Evolutionary conservation across 2,888 invertebrate genomes (phyloP).

Genomic region (Lepidonotus clava): DNA sequence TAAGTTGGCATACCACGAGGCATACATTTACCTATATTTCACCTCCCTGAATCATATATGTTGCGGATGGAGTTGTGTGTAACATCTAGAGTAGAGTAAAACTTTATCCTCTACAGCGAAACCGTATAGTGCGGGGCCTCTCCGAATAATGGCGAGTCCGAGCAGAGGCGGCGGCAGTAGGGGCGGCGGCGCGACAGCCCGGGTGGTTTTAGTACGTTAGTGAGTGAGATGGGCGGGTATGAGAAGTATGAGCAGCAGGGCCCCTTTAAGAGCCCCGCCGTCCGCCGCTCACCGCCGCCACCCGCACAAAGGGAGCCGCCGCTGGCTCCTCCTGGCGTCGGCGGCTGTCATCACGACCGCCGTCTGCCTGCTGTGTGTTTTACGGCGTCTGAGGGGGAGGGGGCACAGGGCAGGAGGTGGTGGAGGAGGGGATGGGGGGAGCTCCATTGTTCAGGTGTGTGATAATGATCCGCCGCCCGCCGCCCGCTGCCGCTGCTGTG

Average conservation of each 20-base stretch:
- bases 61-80: no score
- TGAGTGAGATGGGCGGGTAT: not conserved
- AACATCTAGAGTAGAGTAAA: no score
- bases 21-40: no score
- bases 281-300: not conserved
- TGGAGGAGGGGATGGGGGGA: not conserved
- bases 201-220: no score
- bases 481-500: not conserved
- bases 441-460: slow-evolving; percentile 30
- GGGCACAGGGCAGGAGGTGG: not conserved
- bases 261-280: slow-evolving; percentile 26
- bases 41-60: no score
- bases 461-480: slow-evolving; percentile 35
- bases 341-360: slow-evolving; percentile 19
- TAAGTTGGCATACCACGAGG: no score
- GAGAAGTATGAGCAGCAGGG: not conserved
- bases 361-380: not conserved
- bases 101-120: no score
- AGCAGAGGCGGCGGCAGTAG: no score
- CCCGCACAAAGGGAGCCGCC: not conserved
- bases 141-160: no score
- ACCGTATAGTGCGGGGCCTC: no score
- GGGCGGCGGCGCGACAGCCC: no score
- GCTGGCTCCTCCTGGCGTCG: not conserved
- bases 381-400: not conserved